phyloP scores from a whole-genome alignment of 2,113 vertebrate species.

The Gavia stellata region DNA sequence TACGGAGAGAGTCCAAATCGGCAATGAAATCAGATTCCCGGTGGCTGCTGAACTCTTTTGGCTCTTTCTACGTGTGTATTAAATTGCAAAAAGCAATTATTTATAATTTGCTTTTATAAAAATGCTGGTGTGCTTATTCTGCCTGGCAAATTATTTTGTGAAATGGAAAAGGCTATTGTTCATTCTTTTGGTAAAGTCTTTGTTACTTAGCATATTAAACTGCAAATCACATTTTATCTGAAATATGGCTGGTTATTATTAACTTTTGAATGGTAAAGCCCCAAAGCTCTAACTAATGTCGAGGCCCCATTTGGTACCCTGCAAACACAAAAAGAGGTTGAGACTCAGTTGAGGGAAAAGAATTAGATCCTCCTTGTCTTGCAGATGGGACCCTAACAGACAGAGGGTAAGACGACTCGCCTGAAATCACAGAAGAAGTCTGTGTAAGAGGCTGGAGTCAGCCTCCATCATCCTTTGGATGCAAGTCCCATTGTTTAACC shows the following conservation, averaged over 20 bases:
- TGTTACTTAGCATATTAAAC: conserved; percentile 46
- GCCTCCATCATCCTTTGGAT: not conserved
- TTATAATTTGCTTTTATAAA: conserved; percentile 54
- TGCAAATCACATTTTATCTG: conserved; percentile 45
- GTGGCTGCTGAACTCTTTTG: conserved; percentile 32
- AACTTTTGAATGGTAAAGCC: conserved; percentile 11
- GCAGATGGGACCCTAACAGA: not conserved
- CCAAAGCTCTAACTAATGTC: not conserved
- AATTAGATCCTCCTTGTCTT: not conserved
- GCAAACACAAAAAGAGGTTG: not conserved
- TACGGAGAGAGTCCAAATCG: conserved; percentile 34
- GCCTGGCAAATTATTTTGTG: conserved; percentile 36
- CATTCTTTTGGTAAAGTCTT: conserved; percentile 42
- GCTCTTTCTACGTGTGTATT: conserved; percentile 35
- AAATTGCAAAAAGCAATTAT: conserved; percentile 53
- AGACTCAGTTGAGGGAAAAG: not conserved
- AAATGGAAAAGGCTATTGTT: conserved; percentile 52
- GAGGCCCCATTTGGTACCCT: not conserved
- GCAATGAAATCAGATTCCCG: conserved; percentile 52
- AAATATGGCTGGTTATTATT: conserved; percentile 44
- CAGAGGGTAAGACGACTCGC: not conserved
- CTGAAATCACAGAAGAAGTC: not conserved
- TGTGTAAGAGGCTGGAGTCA: conserved; percentile 5
- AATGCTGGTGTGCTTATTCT: not conserved
- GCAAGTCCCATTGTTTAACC: not conserved